phyloP scores from a whole-genome alignment of 2,113 vertebrate genomes.

The Notechis scutatus region DNA sequence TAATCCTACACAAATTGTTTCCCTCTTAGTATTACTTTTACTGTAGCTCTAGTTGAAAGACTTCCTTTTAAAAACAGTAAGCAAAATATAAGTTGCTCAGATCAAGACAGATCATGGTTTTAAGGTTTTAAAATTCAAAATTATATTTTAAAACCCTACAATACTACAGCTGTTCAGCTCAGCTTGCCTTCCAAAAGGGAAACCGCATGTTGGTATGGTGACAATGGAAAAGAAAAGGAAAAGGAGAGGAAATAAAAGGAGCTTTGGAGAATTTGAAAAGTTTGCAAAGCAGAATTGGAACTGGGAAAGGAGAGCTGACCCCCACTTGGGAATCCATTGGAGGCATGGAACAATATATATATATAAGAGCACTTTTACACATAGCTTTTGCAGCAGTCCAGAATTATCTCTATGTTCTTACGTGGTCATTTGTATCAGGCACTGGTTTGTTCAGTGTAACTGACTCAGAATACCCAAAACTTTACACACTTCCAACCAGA shows the following conservation, averaged over 20 bases:
- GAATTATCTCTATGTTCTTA: not conserved
- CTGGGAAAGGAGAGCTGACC: not conserved
- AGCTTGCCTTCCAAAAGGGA: not conserved
- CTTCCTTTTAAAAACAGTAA: not conserved
- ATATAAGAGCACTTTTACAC: not conserved
- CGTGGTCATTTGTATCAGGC: not conserved
- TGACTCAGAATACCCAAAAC: not conserved
- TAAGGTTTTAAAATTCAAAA: not conserved
- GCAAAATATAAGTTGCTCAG: not conserved
- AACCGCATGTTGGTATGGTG: not conserved
- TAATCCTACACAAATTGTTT: not conserved
- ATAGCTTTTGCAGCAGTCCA: not conserved
- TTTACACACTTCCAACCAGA: not conserved
- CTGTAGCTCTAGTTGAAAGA: not conserved
- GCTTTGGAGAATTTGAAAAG: not conserved
- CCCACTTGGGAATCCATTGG: not conserved
- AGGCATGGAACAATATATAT: not conserved
- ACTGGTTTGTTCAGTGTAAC: not conserved
- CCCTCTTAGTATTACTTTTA: not conserved
- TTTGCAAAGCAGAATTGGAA: not conserved
- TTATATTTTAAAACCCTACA: not conserved
- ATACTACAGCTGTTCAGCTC: not conserved
- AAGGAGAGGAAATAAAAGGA: not conserved
- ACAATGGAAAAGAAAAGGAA: not conserved
- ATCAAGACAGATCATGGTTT: too few species aligned